These are phyloP conservation scores for Planiliza haematocheilus DNA, from an alignment of 2,113 vertebrate genomes.

Conservation along the genomic window DNA sequence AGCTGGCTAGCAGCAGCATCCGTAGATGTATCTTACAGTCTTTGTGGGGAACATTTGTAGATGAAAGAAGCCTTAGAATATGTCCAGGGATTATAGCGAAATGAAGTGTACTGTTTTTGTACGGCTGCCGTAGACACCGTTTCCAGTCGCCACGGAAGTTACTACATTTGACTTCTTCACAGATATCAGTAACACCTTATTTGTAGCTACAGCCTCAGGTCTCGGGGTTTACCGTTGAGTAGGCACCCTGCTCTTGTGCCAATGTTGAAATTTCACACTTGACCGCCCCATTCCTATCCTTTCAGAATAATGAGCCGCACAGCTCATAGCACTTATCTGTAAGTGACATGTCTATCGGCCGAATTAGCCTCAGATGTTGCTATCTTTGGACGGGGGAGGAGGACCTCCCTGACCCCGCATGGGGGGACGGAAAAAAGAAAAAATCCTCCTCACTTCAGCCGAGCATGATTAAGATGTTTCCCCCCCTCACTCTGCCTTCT, in stretches of 20 bases:
- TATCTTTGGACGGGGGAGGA: conserved; percentile 45
- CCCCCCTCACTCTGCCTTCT: conserved; percentile 13
- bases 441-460: conserved; percentile 36
- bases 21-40: too few relatives aligned
- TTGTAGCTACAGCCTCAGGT: neutral
- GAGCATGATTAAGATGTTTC: conserved; percentile 41
- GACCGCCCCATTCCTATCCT: conserved; percentile 34
- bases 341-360: conserved; percentile 65
- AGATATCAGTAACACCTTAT: conserved; percentile 11
- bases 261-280: conserved; percentile 56
- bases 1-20: too few relatives aligned
- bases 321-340: conserved; percentile 53
- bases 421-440: neutral
- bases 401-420: conserved; percentile 38
- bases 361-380: conserved; percentile 62
- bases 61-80: too few relatives aligned
- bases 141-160: too few relatives aligned
- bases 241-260: conserved; percentile 31
- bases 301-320: conserved; percentile 57
- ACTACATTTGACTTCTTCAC: neutral
- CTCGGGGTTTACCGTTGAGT: conserved; percentile 2
- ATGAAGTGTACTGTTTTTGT: too few relatives aligned
- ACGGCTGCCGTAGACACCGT: too few relatives aligned
- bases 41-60: too few relatives aligned
- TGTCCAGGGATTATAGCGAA: too few relatives aligned